phyloP scores from a whole-genome alignment of 2,888 invertebrate genomes.

The Nasonia oneida region DNA sequence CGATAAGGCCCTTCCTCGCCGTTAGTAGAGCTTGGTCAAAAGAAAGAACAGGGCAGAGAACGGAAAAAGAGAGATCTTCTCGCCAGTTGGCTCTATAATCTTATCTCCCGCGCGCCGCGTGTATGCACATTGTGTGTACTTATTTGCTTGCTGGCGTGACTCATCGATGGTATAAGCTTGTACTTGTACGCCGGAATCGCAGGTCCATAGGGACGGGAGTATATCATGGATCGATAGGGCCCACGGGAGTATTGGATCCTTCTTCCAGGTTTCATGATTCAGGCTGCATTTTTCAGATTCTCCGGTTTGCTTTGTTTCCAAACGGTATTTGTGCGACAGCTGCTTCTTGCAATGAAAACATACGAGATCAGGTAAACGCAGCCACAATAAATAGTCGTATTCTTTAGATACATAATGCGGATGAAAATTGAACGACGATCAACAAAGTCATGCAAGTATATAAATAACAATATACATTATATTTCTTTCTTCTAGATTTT shows the following conservation, averaged over 20 bases:
- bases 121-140: constrained; percentile 19
- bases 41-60: background rate
- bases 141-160: constrained; percentile 48
- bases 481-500: too few species aligned
- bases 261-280: background rate
- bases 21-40: background rate
- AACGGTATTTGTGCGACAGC: background rate
- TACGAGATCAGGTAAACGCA: too few species aligned
- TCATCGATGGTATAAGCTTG: background rate
- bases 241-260: too few species aligned
- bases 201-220: background rate
- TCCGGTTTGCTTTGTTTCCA: background rate
- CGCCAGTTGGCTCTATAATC: constrained; percentile 30
- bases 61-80: background rate
- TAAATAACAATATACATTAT: too few species aligned
- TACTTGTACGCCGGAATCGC: background rate
- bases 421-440: too few species aligned
- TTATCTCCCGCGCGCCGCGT: constrained; percentile 20
- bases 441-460: too few species aligned
- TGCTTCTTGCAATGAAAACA: background rate
- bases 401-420: too few species aligned
- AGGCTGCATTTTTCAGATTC: background rate
- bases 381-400: too few species aligned
- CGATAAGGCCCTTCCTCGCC: constrained; percentile 23
- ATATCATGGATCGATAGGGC: background rate